Conservation (phyloP, 2,797 vertebrate species). For the Mormyrus proboscirostris region DNA sequence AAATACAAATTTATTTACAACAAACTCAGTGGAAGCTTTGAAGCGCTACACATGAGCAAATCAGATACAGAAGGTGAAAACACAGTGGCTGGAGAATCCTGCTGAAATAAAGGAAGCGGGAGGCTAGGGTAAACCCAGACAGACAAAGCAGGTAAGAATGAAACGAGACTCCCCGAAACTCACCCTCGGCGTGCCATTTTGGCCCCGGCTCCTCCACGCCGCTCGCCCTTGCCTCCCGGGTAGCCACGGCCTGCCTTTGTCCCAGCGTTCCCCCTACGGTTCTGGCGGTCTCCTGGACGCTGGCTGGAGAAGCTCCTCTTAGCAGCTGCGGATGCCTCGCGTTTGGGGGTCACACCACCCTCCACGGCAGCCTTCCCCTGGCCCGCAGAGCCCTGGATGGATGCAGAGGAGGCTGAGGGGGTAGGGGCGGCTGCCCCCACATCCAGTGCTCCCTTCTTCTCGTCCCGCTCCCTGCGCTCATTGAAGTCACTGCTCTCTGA, state of each 20-base stretch:
- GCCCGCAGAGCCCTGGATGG: constrained; percentile 47
- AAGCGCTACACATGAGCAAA: not conserved
- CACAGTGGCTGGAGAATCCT: not conserved
- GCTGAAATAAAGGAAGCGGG: not conserved
- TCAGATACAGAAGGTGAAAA: not conserved
- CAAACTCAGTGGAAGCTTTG: not conserved
- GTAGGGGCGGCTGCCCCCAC: constrained; percentile 54
- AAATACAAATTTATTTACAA: not conserved
- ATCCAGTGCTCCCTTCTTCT: constrained; percentile 74
- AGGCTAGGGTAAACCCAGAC: not conserved
- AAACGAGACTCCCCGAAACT: constrained; percentile 43
- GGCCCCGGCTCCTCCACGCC: constrained; percentile 74
- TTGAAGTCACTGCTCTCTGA: constrained; percentile 99
- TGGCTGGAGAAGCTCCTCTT: constrained; percentile 98
- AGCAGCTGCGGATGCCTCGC: constrained; percentile 72
- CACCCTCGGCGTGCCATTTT: constrained; percentile 87
- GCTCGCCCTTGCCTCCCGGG: constrained; percentile 79
- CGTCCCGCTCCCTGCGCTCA: constrained; percentile 88
- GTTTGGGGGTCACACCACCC: constrained; percentile 62
- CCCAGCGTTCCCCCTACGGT: constrained; percentile 80
- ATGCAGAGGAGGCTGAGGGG: constrained; percentile 27
- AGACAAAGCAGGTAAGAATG: not conserved
- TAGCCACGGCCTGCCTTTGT: constrained; percentile 83
- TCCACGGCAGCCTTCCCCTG: constrained; percentile 62
- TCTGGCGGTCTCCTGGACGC: constrained; percentile 85